These are phyloP conservation scores for Apodemia zela DNA, from an alignment of 2,888 invertebrate genomes.

Conservation along the genomic window DNA sequence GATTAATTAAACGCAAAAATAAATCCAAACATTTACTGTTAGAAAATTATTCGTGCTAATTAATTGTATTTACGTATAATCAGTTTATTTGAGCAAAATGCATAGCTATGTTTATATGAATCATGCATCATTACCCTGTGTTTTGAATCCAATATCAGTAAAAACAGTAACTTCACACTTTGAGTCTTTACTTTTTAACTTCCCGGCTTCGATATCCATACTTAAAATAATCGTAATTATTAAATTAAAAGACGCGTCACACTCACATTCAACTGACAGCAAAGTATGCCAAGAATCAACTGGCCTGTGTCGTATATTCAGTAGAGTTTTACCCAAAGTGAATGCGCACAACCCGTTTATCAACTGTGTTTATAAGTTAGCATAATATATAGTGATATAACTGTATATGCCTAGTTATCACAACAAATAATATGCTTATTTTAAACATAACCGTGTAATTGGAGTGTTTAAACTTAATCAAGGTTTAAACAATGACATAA, in stretches of 20 bases:
- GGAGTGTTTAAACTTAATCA: too few relatives aligned
- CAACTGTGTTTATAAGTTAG: neutral
- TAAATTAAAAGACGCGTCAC: neutral
- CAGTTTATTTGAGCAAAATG: neutral
- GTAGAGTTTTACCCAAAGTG: neutral
- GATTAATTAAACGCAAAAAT: too few relatives aligned
- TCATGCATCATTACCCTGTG: constrained; percentile 30
- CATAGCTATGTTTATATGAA: neutral
- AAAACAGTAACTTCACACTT: constrained; percentile 38
- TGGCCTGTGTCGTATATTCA: neutral
- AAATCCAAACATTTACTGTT: too few relatives aligned
- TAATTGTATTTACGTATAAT: neutral
- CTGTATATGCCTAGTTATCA: neutral
- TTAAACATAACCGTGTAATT: neutral
- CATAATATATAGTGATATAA: neutral
- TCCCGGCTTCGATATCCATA: constrained; percentile 46
- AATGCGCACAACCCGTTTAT: constrained; percentile 1
- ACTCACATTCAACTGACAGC: neutral
- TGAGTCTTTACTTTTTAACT: constrained; percentile 24
- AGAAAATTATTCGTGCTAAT: too few relatives aligned
- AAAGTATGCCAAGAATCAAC: constrained; percentile 5
- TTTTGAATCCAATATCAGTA: constrained; percentile 39
- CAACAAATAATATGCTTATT: neutral
- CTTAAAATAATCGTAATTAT: constrained; percentile 12
- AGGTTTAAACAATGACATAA: too few relatives aligned